Evolutionary conservation across 1,140 invertebrate species (phyloP), one percentile per base, ranked within the genome.

Genomic region (Ostrea denselamellosa): DNA sequence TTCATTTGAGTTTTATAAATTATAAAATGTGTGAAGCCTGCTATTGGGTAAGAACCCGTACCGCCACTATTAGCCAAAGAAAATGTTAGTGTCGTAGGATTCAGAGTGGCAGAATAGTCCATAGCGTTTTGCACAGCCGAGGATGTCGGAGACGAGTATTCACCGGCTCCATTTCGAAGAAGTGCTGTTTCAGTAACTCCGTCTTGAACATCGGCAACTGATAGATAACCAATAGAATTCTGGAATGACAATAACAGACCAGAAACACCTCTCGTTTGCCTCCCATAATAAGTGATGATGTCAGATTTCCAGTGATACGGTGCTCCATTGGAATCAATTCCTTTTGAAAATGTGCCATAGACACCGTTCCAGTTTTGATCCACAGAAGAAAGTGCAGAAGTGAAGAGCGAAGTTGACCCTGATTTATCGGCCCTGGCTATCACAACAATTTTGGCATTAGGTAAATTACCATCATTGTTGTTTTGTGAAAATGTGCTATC

Each of bases 1-100:
- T 28, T 34, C 90, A 92, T 93, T 52, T 28, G 51, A 14, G 90
- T 91, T 25, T 87, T 88, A 34, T 89, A 85, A 86, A 93, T 71
- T 19, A 93, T 90, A 68, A 94, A 88, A 90, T 93, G 93, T 3
- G 93, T 93, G 62, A 92, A 94, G 25, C 90, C 89, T 19, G 91
- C 90, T 8, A 94, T 92, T 12, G 93, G 93, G 85, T 94, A 94
- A 62, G 92, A 87, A 7, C 58, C 28, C 2, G 25, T 14, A 7
- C 83, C 56, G 0, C n/a, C 53, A 10, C 87, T 58, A 71, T 93
- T 90, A 8, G 87, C 87, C 10, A 94, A 86, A 19, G 58, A 44
- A 34, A 89, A 90, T 44, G 92, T 90, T n/a, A 91, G 71, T 44
- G 83, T n/a, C 17, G 58, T 34, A 19, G 52, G 84, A 77, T 77